Evolutionary conservation across 2,888 invertebrate genomes (phyloP).

Genomic region (Formica aserva): DNA sequence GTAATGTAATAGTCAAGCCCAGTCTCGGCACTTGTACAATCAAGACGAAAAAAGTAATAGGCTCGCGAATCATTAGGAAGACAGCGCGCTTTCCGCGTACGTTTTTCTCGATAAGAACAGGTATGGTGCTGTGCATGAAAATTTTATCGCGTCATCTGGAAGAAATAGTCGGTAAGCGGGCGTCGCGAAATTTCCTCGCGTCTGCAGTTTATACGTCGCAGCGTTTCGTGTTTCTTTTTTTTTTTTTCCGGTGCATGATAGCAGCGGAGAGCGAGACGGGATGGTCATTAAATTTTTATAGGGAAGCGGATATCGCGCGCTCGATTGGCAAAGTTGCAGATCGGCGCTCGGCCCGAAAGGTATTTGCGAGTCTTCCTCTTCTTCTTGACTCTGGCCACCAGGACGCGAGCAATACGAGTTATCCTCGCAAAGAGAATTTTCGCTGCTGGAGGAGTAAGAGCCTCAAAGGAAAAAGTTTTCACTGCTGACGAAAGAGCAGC

Average conservation of each 20-base stretch:
- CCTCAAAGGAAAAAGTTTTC: constrained; percentile 65
- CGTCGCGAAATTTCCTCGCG: constrained; percentile 30
- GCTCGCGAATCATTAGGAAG: constrained; percentile 13
- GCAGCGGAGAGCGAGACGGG: not conserved
- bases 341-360: constrained; percentile 41
- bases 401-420: constrained; percentile 33
- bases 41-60: constrained; percentile 22
- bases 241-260: not conserved
- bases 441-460: constrained; percentile 63
- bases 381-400: constrained; percentile 20
- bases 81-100: not conserved
- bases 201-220: constrained; percentile 30
- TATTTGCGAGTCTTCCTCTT: constrained; percentile 53
- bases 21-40: not conserved
- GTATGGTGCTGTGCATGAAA: constrained; percentile 5
- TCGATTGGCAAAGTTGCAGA: constrained; percentile 56
- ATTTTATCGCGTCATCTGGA: constrained; percentile 25
- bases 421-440: constrained; percentile 70
- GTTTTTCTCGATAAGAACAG: constrained; percentile 19
- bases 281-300: constrained; percentile 70
- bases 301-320: constrained; percentile 39
- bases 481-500: constrained; percentile 46
- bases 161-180: constrained; percentile 21
- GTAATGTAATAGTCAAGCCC: constrained; percentile 1
- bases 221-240: not conserved